Evolutionary conservation across 2,113 vertebrate genomes (phyloP), one percentile per base, ranked within the genome.

Genomic region (Monarcha castaneiventris): DNA sequence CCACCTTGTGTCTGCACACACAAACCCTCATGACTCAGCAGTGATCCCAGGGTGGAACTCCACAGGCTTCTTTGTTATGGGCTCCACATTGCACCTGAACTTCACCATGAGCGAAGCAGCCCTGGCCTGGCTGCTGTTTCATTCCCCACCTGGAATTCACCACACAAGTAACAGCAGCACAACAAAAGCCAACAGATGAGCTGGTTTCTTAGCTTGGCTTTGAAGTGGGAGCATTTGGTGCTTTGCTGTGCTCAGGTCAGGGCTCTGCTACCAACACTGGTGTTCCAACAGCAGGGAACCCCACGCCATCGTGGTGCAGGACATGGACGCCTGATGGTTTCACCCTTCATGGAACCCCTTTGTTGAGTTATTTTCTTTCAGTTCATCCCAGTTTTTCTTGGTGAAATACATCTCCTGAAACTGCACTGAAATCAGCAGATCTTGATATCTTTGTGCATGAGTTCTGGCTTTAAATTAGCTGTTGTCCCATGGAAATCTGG

Each of bases 191-290:
- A 94, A 11, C 67, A 87, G 71, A 56, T 89, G 93, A 68, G 63
- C 86, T 90, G 76, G 81, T 81, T 91, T 87, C 87, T 89, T 75
- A 79, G 84, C 86, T 90, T 35, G 55, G 58, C 95, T 97, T 97
- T 98, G 93, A 97, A 97, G 95, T 95, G 75, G 83, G 81, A 89
- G n/a, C 4, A 3, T 22, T 93, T 97, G 97, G 30, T 14, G 32
- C 21, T 62, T 55, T 27, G 48, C 48, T 61, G 62, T 20, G 16
- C 29, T 81, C 52, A 39, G 15, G 8, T 44, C 37, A 32, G 30
- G 30, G 62, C 25, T 75, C 69, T 67, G 39, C n/a, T 33, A 41
- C 54, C 29, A 39, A 15, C 27, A 52, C 1, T 0, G 3, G 22
- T 26, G 14, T 51, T 58, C 59, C 52, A 58, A 4, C 16, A 76